Evolutionary conservation across 2,113 vertebrate genomes (phyloP).

Genomic region (Pygoscelis adeliae): DNA sequence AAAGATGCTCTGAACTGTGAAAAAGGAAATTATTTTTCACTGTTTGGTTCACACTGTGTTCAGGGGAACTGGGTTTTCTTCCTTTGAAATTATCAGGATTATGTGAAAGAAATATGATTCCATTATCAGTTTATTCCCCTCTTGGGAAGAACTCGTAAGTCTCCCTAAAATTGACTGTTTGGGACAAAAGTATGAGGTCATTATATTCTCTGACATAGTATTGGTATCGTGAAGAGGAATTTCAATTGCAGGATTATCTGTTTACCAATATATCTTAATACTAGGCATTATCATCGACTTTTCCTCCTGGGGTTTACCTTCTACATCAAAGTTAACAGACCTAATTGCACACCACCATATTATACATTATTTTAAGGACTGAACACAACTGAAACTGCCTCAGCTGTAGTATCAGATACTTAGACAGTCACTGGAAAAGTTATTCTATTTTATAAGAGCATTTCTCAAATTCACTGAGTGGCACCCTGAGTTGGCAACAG

Average conservation of each 20-base stretch:
- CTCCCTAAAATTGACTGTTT: neutral
- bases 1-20: neutral
- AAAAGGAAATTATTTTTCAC: conserved; percentile 17
- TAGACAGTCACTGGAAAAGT: neutral
- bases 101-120: neutral
- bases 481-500: neutral
- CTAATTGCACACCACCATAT: neutral
- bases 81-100: neutral
- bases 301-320: neutral
- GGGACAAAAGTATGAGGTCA: neutral
- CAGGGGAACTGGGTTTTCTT: neutral
- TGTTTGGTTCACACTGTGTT: neutral
- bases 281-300: neutral
- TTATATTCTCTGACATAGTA: neutral
- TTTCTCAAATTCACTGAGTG: neutral
- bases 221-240: conserved; percentile 17
- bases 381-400: neutral
- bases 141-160: neutral
- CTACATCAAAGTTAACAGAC: neutral
- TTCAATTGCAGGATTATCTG: neutral
- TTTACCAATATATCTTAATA: neutral
- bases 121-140: neutral
- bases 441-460: neutral
- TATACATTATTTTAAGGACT: neutral
- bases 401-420: neutral